Percentiles rank a stretch among this genome's conserved stretches.
These are phyloP conservation scores for Drosophila athabasca DNA, from an alignment of 1,140 invertebrate species.

Conservation along the genomic window DNA sequence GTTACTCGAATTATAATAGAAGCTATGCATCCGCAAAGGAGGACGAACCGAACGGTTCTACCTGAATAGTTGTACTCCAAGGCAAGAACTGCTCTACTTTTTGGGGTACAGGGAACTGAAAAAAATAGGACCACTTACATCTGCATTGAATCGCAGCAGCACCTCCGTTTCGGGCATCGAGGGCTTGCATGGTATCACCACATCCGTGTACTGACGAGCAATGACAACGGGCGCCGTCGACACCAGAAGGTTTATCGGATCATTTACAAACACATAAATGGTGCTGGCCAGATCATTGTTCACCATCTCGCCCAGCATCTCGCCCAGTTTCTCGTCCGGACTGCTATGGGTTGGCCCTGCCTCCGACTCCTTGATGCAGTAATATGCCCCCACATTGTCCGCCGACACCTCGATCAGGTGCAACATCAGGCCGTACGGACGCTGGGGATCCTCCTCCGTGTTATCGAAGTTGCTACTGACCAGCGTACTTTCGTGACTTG, in stretches of 20 bases:
- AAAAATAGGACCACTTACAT: slow-evolving; percentile 45
- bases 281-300: slow-evolving; percentile 84
- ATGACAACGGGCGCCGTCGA: slow-evolving; percentile 78
- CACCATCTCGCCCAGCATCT: slow-evolving; percentile 74
- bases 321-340: slow-evolving; percentile 27
- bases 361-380: slow-evolving; percentile 84
- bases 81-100: background rate
- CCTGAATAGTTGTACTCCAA: background rate
- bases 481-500: slow-evolving; percentile 13
- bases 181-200: slow-evolving; percentile 88
- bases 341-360: background rate
- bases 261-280: slow-evolving; percentile 88
- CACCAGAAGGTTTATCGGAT: slow-evolving; percentile 86
- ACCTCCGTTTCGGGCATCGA: slow-evolving; percentile 87
- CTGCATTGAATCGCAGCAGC: slow-evolving; percentile 83
- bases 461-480: slow-evolving; percentile 20
- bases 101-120: slow-evolving; percentile 2
- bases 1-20: slow-evolving; percentile 37
- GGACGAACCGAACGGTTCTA: slow-evolving; percentile 30
- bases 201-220: slow-evolving; percentile 82
- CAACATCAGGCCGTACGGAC: slow-evolving; percentile 83
- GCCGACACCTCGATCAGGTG: slow-evolving; percentile 83
- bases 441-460: slow-evolving; percentile 66
- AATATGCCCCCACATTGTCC: slow-evolving; percentile 86
- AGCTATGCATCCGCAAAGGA: slow-evolving; percentile 24